These are phyloP conservation scores for Colletes latitarsis DNA, from an alignment of 1,140 invertebrate genomes.

Conservation along the genomic window DNA sequence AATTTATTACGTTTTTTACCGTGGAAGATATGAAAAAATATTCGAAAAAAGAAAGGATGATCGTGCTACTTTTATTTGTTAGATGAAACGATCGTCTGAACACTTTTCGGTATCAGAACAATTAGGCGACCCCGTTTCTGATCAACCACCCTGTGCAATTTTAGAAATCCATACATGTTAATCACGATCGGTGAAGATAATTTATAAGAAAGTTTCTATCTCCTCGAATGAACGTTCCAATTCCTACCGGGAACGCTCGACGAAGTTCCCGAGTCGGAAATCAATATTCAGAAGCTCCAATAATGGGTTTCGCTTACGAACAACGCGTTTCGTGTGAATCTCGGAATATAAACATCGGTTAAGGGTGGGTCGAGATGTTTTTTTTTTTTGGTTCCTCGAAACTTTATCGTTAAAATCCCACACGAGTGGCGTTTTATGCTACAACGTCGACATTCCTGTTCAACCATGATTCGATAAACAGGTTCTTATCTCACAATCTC, in stretches of 20 bases:
- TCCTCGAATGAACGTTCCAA: not conserved
- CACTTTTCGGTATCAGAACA: not conserved
- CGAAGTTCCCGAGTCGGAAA: not conserved
- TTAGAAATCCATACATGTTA: not conserved
- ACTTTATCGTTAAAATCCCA: not conserved
- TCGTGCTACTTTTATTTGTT: too few species aligned
- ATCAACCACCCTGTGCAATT: not conserved
- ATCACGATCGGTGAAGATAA: not conserved
- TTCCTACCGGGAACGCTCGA: not conserved
- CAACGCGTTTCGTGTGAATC: not conserved
- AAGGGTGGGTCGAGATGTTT: not conserved
- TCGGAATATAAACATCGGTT: not conserved
- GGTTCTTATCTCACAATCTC: conserved; percentile 32
- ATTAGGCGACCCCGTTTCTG: not conserved
- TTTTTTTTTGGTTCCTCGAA: not conserved
- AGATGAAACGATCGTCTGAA: too few species aligned
- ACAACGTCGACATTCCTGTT: conserved; percentile 11
- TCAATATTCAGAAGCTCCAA: conserved; percentile 9
- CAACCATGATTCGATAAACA: conserved; percentile 52
- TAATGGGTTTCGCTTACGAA: not conserved
- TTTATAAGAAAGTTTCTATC: conserved; percentile 3
- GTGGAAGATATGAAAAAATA: too few species aligned
- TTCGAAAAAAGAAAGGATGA: too few species aligned
- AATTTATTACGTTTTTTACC: too few species aligned
- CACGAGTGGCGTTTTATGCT: not conserved